Base-by-base conservation (phyloP, 2,888 invertebrate species). In the Beris chalybata region DNA sequence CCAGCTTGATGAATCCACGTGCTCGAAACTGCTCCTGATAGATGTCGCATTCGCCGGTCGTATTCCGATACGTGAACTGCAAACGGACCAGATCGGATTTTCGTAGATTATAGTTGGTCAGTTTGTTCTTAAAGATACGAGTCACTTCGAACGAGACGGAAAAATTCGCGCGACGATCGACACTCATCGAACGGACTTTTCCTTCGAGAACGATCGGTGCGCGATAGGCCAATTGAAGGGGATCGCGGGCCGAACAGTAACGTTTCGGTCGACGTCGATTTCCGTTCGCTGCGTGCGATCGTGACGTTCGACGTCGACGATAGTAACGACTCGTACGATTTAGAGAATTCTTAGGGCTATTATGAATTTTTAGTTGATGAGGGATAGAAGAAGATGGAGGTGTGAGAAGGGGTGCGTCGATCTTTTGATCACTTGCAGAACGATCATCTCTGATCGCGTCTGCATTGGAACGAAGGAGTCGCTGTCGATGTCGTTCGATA, bases 151-250 rank as follows among this genome's bases (percentile, higher is more conserved):
- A 87, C 68, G 87, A 86, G 72, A 86, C 88, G 70, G 85, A 85
- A 79, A 87, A 88, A 74, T 85, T 85, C 65, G 82, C 80, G 58
- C 83, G 83, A 58, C 85, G 82, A 72, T 83, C 80, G 64, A 84
- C 81, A 72, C 86, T 85, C 83, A 86, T 85, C 71, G 87, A 87
- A 70, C 85, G 81, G 67, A 86, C 87, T 75, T 85, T 86, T 69
- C 87, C 89, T 77, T 84, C 84, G 77, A 89, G 86, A 56, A 89
- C 87, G 64, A 86, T 87, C 71, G 86, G 85, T 70, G 88, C 87
- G 70, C 84, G 81, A 77, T 81, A 87, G 29, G 88, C 87, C 73
- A 88, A 82, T 74, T 86, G 85, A 57, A 85, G 84, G 66, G 87
- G 84, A 81, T 88, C 87, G 72, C 84, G 83, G 70, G 85, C 85